phyloP scores from a whole-genome alignment of 2,113 vertebrate species.

The Antechinus flavipes region DNA sequence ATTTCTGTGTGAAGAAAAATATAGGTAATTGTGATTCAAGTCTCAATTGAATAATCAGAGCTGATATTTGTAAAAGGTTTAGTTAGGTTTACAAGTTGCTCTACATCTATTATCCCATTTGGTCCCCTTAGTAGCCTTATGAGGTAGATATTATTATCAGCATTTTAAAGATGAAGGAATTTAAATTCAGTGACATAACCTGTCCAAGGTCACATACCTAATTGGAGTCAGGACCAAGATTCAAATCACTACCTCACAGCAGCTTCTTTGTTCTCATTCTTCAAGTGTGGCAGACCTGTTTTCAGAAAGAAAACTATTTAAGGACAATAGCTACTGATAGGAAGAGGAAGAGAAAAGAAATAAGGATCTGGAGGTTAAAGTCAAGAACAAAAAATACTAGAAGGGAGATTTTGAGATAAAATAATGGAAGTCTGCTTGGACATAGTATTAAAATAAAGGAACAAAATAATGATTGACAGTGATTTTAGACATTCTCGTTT shows the following conservation, averaged over 20 bases:
- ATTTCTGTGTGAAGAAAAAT: neutral
- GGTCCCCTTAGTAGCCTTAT: neutral
- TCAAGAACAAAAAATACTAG: neutral
- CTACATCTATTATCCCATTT: neutral
- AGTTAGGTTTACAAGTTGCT: neutral
- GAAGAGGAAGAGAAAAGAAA: neutral
- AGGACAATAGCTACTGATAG: neutral
- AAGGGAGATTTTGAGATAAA: neutral
- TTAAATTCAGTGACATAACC: neutral
- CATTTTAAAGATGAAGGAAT: neutral
- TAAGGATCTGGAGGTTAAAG: neutral
- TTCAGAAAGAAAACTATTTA: neutral
- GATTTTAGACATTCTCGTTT: neutral
- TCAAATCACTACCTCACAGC: neutral
- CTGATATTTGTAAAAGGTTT: neutral
- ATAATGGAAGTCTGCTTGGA: neutral
- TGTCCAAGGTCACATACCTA: neutral
- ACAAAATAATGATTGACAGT: neutral
- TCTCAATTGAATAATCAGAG: neutral
- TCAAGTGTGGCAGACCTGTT: neutral
- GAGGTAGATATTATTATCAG: neutral
- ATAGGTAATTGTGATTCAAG: neutral
- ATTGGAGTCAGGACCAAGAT: neutral
- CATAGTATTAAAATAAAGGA: neutral
- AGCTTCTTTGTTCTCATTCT: neutral